Evolutionary conservation across 2,888 invertebrate species (phyloP).

Genomic region (Microdon myrmicae): DNA sequence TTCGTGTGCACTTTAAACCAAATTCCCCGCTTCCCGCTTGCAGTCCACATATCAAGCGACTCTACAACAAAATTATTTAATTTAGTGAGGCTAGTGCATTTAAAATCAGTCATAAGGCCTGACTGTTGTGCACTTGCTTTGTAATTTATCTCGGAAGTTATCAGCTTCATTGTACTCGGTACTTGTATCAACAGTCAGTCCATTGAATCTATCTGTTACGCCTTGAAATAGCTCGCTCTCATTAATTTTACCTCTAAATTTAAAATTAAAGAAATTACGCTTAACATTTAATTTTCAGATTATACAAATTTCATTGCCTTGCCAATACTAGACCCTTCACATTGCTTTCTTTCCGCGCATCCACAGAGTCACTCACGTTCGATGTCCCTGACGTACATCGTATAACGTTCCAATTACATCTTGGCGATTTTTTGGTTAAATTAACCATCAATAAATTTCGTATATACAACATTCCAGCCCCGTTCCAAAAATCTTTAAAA

Average conservation of each 20-base stretch:
- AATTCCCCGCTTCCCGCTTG: constrained; percentile 74
- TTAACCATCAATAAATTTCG: no score
- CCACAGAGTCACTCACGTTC: no score
- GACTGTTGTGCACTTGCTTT: constrained; percentile 68
- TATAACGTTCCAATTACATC: no score
- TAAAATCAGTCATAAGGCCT: not conserved
- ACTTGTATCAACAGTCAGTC: constrained; percentile 76
- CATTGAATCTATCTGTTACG: constrained; percentile 74
- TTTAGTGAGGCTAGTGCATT: constrained; percentile 54
- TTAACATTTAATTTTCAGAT: no score
- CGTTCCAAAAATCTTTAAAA: no score
- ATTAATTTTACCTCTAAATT: constrained; percentile 56
- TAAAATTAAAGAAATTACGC: constrained; percentile 16
- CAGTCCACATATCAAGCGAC: constrained; percentile 76
- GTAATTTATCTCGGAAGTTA: constrained; percentile 70
- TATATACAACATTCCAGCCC: no score
- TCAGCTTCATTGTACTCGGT: constrained; percentile 69
- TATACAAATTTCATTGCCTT: no score
- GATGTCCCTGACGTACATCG: no score
- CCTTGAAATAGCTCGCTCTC: constrained; percentile 69
- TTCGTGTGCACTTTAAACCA: constrained; percentile 83
- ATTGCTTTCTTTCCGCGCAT: no score
- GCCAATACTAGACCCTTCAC: no score
- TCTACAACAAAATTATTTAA: constrained; percentile 69
- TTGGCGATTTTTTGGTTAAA: no score